Percentiles rank a stretch among this genome's conserved stretches.
These are phyloP conservation scores for Otus scops DNA, from an alignment of 2,797 vertebrate genomes.

Conservation along the genomic window DNA sequence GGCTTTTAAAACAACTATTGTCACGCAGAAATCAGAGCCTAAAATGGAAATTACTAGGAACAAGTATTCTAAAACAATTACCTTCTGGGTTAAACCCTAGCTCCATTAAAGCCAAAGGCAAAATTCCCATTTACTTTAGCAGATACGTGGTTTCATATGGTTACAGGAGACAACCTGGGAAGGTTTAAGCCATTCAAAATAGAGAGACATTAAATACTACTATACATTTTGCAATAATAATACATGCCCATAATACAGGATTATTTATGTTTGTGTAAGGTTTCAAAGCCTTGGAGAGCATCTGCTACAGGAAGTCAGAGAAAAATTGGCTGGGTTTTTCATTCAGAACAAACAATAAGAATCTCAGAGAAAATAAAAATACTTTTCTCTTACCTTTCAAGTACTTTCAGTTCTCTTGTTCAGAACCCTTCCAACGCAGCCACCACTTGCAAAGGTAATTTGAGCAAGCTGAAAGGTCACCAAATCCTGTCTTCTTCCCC, in stretches of 20 bases:
- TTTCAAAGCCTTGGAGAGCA: background rate
- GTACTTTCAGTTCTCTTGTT: background rate
- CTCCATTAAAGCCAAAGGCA: background rate
- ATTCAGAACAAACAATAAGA: background rate
- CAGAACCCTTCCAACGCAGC: background rate
- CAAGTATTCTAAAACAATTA: background rate
- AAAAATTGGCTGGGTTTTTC: background rate
- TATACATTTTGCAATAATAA: background rate
- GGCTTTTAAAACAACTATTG: background rate
- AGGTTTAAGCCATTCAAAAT: background rate
- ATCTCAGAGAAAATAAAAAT: background rate
- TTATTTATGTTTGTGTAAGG: background rate
- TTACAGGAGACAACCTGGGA: background rate
- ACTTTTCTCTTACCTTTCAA: conserved; percentile 43
- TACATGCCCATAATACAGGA: background rate
- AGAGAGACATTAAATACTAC: background rate
- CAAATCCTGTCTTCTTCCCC: background rate
- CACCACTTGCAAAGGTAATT: background rate
- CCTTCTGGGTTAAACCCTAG: background rate
- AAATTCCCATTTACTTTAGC: background rate
- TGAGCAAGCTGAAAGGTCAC: background rate
- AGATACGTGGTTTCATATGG: background rate
- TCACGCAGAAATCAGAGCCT: background rate
- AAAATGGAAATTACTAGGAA: background rate
- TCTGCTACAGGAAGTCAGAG: background rate